These are phyloP conservation scores for Conopomorpha cramerella DNA, from an alignment of 1,140 invertebrate genomes.

Conservation along the genomic window DNA sequence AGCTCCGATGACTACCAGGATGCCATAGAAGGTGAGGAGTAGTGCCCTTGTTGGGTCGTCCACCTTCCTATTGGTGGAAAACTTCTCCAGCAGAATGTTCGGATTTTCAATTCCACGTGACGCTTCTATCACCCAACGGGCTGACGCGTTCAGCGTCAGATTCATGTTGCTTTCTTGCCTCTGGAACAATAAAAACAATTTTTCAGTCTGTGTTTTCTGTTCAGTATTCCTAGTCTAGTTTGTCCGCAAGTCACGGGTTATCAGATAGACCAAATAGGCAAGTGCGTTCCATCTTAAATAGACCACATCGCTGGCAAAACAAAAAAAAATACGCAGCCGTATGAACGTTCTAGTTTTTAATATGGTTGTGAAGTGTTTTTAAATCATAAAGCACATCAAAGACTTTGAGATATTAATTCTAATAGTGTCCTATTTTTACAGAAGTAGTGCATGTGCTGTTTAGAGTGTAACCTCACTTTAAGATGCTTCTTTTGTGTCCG, in stretches of 20 bases:
- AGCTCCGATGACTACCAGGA: slow-evolving; percentile 77
- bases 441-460: too few species aligned
- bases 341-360: too few species aligned
- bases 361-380: too few species aligned
- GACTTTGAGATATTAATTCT: too few species aligned
- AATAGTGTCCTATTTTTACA: too few species aligned
- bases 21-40: slow-evolving; percentile 71
- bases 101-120: slow-evolving; percentile 50
- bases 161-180: slow-evolving; percentile 33
- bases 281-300: too few species aligned
- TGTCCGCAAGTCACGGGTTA: not conserved
- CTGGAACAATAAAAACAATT: slow-evolving; percentile 25
- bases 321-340: too few species aligned
- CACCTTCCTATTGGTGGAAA: slow-evolving; percentile 68
- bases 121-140: slow-evolving; percentile 45
- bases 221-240: not conserved
- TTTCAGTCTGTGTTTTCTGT: not conserved
- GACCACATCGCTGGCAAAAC: too few species aligned
- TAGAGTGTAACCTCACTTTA: too few species aligned
- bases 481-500: too few species aligned
- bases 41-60: slow-evolving; percentile 67
- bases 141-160: slow-evolving; percentile 34
- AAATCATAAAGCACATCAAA: too few species aligned
- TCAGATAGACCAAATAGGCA: too few species aligned
- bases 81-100: slow-evolving; percentile 62